A percentile compares a stretch with the other conserved stretches of the same genome.
These are phyloP conservation scores for Agriopis aurantiaria DNA, from an alignment of 2,888 invertebrate genomes.

Conservation along the genomic window DNA sequence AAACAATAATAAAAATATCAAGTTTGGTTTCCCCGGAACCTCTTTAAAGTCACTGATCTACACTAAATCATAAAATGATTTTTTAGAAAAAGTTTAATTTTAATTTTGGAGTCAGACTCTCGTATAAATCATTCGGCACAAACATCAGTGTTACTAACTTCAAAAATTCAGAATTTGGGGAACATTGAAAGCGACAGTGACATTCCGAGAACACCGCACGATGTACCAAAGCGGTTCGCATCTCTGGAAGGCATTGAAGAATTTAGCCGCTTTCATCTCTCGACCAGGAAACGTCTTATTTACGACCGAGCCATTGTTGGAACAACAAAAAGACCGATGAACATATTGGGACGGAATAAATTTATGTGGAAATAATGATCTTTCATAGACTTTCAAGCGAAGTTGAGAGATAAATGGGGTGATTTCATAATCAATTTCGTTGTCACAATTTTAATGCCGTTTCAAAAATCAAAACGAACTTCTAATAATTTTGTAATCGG, in stretches of 20 bases:
- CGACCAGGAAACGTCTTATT: slow-evolving; percentile 70
- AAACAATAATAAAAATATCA: too few relatives aligned
- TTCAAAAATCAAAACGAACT: background rate
- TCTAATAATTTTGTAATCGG: too few relatives aligned
- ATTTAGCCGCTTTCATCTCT: slow-evolving; percentile 68
- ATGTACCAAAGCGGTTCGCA: slow-evolving; percentile 26
- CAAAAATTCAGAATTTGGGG: slow-evolving; percentile 33
- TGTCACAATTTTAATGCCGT: background rate
- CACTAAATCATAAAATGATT: background rate
- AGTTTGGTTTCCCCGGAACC: background rate
- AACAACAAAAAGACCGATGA: slow-evolving; percentile 29
- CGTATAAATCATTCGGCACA: slow-evolving; percentile 28
- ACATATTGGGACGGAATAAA: slow-evolving; percentile 23
- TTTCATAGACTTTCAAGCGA: slow-evolving; percentile 1
- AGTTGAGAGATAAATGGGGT: background rate
- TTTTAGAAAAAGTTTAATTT: background rate
- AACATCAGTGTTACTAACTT: slow-evolving; percentile 27
- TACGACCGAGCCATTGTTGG: slow-evolving; percentile 50
- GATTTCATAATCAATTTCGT: background rate
- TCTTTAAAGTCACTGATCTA: background rate
- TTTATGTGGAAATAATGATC: slow-evolving; percentile 19
- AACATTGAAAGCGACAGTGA: slow-evolving; percentile 37
- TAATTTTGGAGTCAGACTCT: background rate
- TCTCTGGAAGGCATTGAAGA: slow-evolving; percentile 57
- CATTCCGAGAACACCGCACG: slow-evolving; percentile 38